Evolutionary conservation across 1,140 invertebrate genomes (phyloP), one percentile per base, ranked within the genome.

Genomic region (Branchinecta lynchi): DNA sequence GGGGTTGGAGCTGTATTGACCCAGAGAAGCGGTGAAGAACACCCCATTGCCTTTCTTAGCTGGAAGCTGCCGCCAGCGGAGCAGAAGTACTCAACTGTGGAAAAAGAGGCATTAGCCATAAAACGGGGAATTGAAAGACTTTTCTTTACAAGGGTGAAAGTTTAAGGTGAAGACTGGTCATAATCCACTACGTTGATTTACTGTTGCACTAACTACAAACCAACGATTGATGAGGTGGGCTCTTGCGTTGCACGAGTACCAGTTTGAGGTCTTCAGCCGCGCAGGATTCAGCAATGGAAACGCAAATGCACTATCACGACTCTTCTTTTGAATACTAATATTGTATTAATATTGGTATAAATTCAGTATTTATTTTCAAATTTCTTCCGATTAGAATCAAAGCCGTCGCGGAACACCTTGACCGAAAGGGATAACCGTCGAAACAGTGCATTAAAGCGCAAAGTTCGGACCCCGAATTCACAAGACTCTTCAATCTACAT

Each of bases 21-120:
- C 12, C 69, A 70, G 43, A 73, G 75, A n/a, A 75, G 74, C 20
- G 65, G 70, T 3, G 66, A 44, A 72, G 77, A 70, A 71, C 73
- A 72, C 15, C 78, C 78, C 0, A 75, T 83, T 10, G 79, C 79
- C 20, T 83, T 81, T 72, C 78, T 79, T 5, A 77, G 77, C 21
- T 68, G 79, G n/a, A 68, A 74, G 8, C 67, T 82, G 3, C 68
- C 66, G 43, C 43, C 70, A 12, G 17, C 70, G 6, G 79, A 82
- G 74, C n/a, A 67, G 60, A 77, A 76, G 7, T 82, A 77, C 32
- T 32, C 32, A 5, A 32, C 32, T 32, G 32, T 32, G 32, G 32
- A 32, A 32, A 32, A 32, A 32, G 32, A 32, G 32, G 32, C 32
- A 1, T 32, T 32, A 5, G 32, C 32, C 32, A 3, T 32, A 5